phyloP scores from a whole-genome alignment of 2,888 invertebrate genomes.

The Stomorhina lunata region DNA sequence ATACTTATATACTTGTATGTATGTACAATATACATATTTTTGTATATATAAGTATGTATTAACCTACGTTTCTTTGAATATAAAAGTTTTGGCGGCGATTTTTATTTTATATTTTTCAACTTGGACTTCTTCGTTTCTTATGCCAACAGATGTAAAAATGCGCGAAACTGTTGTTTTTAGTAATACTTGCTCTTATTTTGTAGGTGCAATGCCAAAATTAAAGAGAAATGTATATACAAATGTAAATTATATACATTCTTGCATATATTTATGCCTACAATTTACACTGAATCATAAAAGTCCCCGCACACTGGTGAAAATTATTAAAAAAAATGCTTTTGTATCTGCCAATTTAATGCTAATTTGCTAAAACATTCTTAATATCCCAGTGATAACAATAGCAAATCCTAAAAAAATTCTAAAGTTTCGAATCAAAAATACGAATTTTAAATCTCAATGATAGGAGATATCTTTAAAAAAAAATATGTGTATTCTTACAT shows the following conservation, averaged over 20 bases:
- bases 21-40: background rate
- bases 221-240: background rate
- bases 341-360: too few species aligned
- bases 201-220: background rate
- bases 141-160: background rate
- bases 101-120: background rate
- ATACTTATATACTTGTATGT: background rate
- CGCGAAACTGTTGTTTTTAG: background rate
- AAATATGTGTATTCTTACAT: too few species aligned
- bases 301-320: too few species aligned
- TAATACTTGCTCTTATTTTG: background rate
- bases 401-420: too few species aligned
- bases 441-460: too few species aligned
- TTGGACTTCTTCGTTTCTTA: background rate
- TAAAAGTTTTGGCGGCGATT: background rate
- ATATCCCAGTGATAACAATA: too few species aligned
- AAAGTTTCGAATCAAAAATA: too few species aligned
- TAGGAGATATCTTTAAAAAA: too few species aligned
- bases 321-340: too few species aligned
- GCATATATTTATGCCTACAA: too few species aligned
- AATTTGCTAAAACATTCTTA: too few species aligned
- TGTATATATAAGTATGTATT: background rate
- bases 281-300: too few species aligned
- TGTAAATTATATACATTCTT: background rate
- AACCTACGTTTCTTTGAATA: background rate